A percentile compares a stretch with the other conserved stretches of the same genome.
Evolutionary conservation across 2,888 invertebrate genomes (phyloP).

Genomic region (Leucophenga montana): DNA sequence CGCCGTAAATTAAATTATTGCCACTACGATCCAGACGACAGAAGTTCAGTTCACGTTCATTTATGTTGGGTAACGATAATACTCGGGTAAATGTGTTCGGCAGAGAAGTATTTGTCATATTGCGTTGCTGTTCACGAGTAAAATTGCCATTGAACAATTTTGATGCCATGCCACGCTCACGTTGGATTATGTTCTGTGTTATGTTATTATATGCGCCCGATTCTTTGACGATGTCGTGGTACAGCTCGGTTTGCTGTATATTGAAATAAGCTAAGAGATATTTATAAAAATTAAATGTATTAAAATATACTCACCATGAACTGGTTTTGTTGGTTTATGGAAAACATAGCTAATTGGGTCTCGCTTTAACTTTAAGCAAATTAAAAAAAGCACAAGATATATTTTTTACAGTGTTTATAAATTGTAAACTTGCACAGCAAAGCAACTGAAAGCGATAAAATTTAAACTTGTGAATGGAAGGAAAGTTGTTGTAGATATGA

Average conservation of each 20-base stretch:
- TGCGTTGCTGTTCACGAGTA: slow-evolving; percentile 5
- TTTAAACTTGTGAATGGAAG: too few species aligned
- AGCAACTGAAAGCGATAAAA: too few species aligned
- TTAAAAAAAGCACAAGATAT: too few species aligned
- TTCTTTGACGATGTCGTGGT: neutral
- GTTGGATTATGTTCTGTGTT: neutral
- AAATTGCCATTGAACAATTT: neutral
- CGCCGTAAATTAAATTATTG: neutral
- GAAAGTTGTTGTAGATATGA: too few species aligned
- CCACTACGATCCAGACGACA: slow-evolving; percentile 12
- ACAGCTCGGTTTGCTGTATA: slow-evolving; percentile 3
- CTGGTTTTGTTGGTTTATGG: neutral
- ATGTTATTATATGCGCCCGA: neutral
- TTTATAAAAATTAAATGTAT: too few species aligned
- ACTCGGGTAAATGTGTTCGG: neutral
- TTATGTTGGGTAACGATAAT: neutral
- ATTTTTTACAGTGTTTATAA: too few species aligned
- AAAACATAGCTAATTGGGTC: too few species aligned
- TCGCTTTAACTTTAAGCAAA: too few species aligned
- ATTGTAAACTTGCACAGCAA: too few species aligned
- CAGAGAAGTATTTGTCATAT: neutral
- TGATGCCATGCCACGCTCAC: slow-evolving; percentile 12
- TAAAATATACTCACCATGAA: too few species aligned
- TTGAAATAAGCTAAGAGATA: neutral
- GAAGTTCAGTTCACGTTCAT: neutral